These are phyloP conservation scores for Microtus oregoni DNA, from an alignment of 2,113 vertebrate genomes.

Conservation along the genomic window DNA sequence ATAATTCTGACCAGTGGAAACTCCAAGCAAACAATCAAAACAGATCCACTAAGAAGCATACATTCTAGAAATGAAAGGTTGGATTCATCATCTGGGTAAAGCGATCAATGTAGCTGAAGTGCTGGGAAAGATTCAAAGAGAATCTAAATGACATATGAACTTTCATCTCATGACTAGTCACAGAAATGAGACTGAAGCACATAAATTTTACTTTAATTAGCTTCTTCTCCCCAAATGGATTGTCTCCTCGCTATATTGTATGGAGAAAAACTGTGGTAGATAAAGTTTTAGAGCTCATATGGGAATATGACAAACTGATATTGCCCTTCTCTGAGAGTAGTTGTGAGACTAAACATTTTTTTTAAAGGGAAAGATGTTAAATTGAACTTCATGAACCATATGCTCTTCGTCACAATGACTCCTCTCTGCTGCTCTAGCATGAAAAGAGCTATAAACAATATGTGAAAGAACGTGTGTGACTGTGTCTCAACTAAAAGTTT, in stretches of 20 bases:
- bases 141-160: conserved; percentile 17
- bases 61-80: neutral
- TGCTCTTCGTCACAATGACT: neutral
- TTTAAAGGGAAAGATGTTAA: conserved; percentile 5
- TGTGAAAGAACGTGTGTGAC: conserved; percentile 11
- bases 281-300: conserved; percentile 4
- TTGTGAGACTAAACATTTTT: neutral
- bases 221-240: neutral
- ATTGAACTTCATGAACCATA: neutral
- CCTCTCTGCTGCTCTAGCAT: neutral
- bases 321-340: neutral
- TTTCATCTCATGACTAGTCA: neutral
- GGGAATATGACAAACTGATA: neutral
- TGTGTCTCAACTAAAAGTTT: conserved; percentile 36
- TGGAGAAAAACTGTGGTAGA: neutral
- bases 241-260: neutral
- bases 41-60: neutral
- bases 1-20: conserved; percentile 23
- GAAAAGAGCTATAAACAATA: conserved; percentile 50
- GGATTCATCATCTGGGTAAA: neutral
- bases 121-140: neutral
- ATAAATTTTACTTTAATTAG: neutral
- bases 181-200: neutral
- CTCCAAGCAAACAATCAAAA: neutral
- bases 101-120: neutral